Evolutionary conservation across 2,113 vertebrate genomes (phyloP).

Genomic region (Lasiurus cinereus): DNA sequence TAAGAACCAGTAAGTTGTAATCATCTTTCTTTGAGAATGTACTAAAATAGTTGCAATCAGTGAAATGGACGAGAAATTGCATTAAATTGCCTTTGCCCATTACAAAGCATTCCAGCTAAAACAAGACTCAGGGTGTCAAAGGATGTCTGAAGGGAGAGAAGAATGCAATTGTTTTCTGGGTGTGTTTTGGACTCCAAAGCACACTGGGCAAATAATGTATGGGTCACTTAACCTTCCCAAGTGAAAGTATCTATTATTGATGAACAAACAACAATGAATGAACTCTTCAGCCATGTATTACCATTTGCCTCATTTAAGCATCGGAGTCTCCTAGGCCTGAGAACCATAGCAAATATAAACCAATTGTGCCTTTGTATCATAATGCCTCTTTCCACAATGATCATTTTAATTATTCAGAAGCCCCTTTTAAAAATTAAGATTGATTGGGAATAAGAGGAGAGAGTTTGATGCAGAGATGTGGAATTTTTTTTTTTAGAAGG

Average conservation of each 20-base stretch:
- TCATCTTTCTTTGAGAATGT: slow-evolving; percentile 89
- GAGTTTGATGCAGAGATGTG: not conserved
- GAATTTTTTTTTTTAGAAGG: not conserved
- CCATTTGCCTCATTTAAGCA: slow-evolving; percentile 1
- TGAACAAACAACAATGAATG: slow-evolving; percentile 76
- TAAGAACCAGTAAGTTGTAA: slow-evolving; percentile 88
- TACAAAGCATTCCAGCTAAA: slow-evolving; percentile 79
- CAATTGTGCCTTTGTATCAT: slow-evolving; percentile 14
- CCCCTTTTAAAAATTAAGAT: slow-evolving; percentile 67
- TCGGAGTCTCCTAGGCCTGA: not conserved
- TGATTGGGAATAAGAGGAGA: slow-evolving; percentile 32
- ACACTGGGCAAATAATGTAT: slow-evolving; percentile 67
- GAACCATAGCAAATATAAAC: slow-evolving; percentile 40
- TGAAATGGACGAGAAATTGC: slow-evolving; percentile 88
- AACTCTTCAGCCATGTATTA: slow-evolving; percentile 61
- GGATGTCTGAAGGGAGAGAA: slow-evolving; percentile 41
- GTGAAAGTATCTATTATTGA: slow-evolving; percentile 75
- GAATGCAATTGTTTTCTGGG: slow-evolving; percentile 81
- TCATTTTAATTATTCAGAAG: slow-evolving; percentile 63
- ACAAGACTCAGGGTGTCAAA: slow-evolving; percentile 69
- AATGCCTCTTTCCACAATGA: not conserved
- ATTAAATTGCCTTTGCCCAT: slow-evolving; percentile 84
- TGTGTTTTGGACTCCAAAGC: slow-evolving; percentile 77
- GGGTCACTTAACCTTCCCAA: slow-evolving; percentile 76
- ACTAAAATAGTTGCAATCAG: slow-evolving; percentile 90